A percentile compares a stretch with the other conserved stretches of the same genome.
Conservation (phyloP, 1,140 invertebrate species). For the Bombus terrestris region DNA sequence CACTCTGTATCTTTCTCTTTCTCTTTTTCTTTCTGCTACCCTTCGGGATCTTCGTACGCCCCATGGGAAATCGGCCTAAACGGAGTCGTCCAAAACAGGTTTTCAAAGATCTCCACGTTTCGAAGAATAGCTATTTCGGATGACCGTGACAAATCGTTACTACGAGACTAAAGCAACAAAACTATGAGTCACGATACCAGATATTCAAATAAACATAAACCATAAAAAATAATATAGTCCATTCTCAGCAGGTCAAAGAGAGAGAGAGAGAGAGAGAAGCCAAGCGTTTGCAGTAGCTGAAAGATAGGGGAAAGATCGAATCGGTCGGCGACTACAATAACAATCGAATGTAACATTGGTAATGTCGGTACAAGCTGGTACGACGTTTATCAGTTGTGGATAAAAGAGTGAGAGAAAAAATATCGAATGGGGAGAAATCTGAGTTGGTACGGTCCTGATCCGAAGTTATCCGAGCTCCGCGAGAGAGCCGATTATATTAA, state of each 20-base stretch:
- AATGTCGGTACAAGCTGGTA: neutral
- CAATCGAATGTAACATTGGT: constrained; percentile 16
- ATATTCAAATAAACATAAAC: constrained; percentile 40
- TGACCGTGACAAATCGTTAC: constrained; percentile 63
- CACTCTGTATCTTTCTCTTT: neutral
- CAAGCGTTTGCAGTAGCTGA: neutral
- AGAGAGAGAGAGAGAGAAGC: no score
- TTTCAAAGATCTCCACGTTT: constrained; percentile 60
- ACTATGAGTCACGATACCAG: constrained; percentile 30
- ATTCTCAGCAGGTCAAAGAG: neutral
- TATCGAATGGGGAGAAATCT: constrained; percentile 43
- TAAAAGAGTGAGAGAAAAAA: constrained; percentile 16
- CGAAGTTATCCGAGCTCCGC: constrained; percentile 69
- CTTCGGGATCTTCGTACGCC: constrained; percentile 44
- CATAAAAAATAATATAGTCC: constrained; percentile 26
- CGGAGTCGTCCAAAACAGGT: constrained; percentile 59
- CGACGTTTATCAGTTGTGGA: constrained; percentile 16
- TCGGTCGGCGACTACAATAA: neutral
- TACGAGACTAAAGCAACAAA: constrained; percentile 18
- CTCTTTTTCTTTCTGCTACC: constrained; percentile 9
- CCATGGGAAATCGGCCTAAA: constrained; percentile 68
- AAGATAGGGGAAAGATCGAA: neutral
- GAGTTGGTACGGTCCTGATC: constrained; percentile 60
- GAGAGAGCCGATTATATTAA: constrained; percentile 82
- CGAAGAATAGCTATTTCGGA: constrained; percentile 46